A percentile compares a stretch with the other conserved stretches of the same genome.
Conservation (phyloP, 1,140 invertebrate genomes). For the Meloidogyne exigua region DNA sequence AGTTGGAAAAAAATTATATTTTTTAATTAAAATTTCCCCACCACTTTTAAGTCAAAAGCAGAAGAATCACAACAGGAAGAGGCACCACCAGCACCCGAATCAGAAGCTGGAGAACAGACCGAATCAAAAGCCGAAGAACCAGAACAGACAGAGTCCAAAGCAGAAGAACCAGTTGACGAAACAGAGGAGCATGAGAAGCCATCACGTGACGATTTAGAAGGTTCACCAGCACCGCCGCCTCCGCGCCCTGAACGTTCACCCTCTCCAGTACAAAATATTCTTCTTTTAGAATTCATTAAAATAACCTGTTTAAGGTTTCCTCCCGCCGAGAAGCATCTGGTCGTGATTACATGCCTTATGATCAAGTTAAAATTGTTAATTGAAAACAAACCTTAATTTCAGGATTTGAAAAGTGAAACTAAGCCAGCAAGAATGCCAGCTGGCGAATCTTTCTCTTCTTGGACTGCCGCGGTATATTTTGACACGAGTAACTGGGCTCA, state of each 20-base stretch:
- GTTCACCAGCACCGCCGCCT: slow-evolving; percentile 30
- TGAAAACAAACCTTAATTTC: not conserved
- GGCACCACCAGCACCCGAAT: slow-evolving; percentile 28
- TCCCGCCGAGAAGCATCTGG: slow-evolving; percentile 35
- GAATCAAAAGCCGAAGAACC: slow-evolving; percentile 33
- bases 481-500: not conserved
- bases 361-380: slow-evolving; percentile 40
- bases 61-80: slow-evolving; percentile 25
- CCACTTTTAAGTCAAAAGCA: slow-evolving; percentile 23
- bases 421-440: slow-evolving; percentile 55
- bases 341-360: slow-evolving; percentile 58
- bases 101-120: slow-evolving; percentile 31
- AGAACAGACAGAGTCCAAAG: slow-evolving; percentile 24
- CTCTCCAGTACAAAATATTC: slow-evolving; percentile 42
- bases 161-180: slow-evolving; percentile 47
- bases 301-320: slow-evolving; percentile 34
- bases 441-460: slow-evolving; percentile 56
- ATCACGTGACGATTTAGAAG: slow-evolving; percentile 21
- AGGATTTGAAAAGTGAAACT: slow-evolving; percentile 50
- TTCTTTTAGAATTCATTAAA: not conserved
- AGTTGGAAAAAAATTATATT: not conserved
- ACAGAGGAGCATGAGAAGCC: slow-evolving; percentile 27
- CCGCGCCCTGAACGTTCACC: slow-evolving; percentile 46
- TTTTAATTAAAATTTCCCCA: not conserved
- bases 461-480: slow-evolving; percentile 42